Percentiles rank a stretch among this genome's conserved stretches.
phyloP scores from a whole-genome alignment of 2,888 invertebrate species.

The Xestia xanthographa region DNA sequence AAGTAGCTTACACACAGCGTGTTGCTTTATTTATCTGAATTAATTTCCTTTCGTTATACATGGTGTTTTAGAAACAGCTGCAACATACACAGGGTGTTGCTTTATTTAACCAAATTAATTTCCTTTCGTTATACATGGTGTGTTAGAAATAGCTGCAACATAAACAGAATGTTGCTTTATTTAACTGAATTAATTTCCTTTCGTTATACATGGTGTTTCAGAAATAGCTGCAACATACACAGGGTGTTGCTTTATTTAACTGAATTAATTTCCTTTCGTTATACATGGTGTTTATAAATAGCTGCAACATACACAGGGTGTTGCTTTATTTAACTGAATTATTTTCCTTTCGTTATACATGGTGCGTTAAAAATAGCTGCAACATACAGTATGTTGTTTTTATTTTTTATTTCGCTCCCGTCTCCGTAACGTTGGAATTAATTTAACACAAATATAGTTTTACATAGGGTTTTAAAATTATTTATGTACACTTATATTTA shows the following conservation, averaged over 20 bases:
- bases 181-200: not conserved
- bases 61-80: not conserved
- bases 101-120: not conserved
- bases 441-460: constrained; percentile 18
- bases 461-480: constrained; percentile 25
- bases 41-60: not conserved
- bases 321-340: not conserved
- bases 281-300: no score
- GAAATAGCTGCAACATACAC: not conserved
- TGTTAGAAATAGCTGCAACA: not conserved
- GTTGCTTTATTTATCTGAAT: not conserved
- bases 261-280: no score
- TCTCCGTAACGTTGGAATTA: constrained; percentile 5
- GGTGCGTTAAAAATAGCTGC: not conserved
- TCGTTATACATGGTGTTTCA: not conserved
- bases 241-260: no score
- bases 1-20: no score
- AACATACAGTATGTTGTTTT: not conserved
- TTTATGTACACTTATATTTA: constrained; percentile 62
- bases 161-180: not conserved
- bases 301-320: no score
- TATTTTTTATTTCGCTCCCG: constrained; percentile 19
- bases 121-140: not conserved
- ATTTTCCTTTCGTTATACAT: not conserved
- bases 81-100: not conserved